Percentiles rank a stretch among this genome's conserved stretches.
phyloP scores from a whole-genome alignment of 1,140 invertebrate species.

The Nebria ingens region DNA sequence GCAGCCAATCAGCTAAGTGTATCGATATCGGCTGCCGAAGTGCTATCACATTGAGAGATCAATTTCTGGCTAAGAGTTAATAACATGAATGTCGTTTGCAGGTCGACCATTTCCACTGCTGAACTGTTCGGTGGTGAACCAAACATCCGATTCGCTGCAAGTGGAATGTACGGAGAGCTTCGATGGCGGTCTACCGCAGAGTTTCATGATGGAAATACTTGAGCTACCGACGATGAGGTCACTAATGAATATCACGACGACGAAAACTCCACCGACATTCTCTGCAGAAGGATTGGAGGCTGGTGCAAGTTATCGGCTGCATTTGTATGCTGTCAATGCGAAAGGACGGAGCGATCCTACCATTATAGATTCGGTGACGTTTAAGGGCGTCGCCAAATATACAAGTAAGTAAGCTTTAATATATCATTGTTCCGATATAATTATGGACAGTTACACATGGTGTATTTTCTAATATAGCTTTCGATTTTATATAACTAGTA shows the following conservation, averaged over 20 bases:
- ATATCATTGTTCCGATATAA: too few species aligned
- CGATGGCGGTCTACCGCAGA: slow-evolving; percentile 71
- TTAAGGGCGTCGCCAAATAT: slow-evolving; percentile 64
- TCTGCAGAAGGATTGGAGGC: slow-evolving; percentile 66
- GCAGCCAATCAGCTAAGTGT: neutral
- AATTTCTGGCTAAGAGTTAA: too few species aligned
- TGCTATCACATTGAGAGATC: too few species aligned
- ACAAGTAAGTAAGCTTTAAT: slow-evolving; percentile 34
- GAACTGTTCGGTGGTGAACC: slow-evolving; percentile 83
- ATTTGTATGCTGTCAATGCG: slow-evolving; percentile 70
- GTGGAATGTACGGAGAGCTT: slow-evolving; percentile 74
- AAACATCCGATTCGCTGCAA: slow-evolving; percentile 68
- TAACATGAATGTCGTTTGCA: too few species aligned
- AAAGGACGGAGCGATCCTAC: slow-evolving; percentile 74
- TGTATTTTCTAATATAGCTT: too few species aligned
- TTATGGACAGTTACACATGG: too few species aligned
- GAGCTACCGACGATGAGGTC: slow-evolving; percentile 43
- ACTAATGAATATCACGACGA: slow-evolving; percentile 27
- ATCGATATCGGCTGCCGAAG: neutral
- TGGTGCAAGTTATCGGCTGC: slow-evolving; percentile 63
- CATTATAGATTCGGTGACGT: slow-evolving; percentile 69
- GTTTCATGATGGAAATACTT: slow-evolving; percentile 66
- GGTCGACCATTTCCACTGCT: slow-evolving; percentile 76
- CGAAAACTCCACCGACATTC: slow-evolving; percentile 52
- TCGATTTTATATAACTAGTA: too few species aligned